phyloP scores from a whole-genome alignment of 2,888 invertebrate species.

The Chydorus sphaericus region DNA sequence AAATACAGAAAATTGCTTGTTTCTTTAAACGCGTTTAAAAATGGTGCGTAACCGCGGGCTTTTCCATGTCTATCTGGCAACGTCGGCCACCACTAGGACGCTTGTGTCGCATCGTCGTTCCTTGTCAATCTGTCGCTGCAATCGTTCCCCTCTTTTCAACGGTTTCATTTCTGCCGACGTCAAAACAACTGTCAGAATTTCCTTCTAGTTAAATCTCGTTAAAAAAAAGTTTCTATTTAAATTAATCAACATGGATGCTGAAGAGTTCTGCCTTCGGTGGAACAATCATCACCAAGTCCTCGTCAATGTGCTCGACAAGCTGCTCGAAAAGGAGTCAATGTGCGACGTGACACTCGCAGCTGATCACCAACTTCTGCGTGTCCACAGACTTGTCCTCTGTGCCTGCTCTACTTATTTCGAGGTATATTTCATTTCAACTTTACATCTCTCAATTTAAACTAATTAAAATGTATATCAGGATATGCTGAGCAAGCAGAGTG shows the following conservation, averaged over 20 bases:
- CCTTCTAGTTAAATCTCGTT: too few species aligned
- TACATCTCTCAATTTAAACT: not conserved
- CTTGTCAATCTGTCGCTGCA: too few species aligned
- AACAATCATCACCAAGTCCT: slow-evolving; percentile 24
- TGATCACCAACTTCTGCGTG: slow-evolving; percentile 23
- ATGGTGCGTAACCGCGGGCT: too few species aligned
- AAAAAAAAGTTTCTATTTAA: too few species aligned
- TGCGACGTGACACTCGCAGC: slow-evolving; percentile 25
- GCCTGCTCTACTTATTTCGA: slow-evolving; percentile 25
- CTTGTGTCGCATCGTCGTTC: too few species aligned
- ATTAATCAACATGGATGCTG: not conserved
- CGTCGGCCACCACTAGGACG: too few species aligned
- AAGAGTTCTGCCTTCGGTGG: slow-evolving; percentile 23
- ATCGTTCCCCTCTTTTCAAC: too few species aligned
- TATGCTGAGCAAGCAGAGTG: slow-evolving; percentile 73
- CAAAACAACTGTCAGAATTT: too few species aligned
- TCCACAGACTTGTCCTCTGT: slow-evolving; percentile 24
- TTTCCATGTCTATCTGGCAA: too few species aligned
- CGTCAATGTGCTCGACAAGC: slow-evolving; percentile 22
- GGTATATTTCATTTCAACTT: not conserved
- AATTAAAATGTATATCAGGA: slow-evolving; percentile 38
- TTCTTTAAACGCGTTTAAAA: too few species aligned
- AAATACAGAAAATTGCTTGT: too few species aligned
- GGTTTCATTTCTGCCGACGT: too few species aligned
- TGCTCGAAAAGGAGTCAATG: slow-evolving; percentile 22